Base-by-base conservation (phyloP, 2,888 invertebrate genomes). In the Acronicta leporina region DNA sequence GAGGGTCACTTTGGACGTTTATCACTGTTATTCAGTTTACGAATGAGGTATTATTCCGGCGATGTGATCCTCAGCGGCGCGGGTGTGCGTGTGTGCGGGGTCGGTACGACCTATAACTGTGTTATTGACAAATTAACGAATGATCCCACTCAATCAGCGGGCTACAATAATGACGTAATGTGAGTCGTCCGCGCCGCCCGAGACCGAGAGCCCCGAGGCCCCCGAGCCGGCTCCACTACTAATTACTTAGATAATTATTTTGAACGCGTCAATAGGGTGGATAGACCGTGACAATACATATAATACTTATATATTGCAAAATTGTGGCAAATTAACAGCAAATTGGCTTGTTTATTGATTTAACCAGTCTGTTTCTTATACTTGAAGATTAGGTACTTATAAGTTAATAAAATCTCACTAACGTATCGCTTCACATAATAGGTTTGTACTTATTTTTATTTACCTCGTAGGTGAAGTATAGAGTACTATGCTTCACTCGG, bases 81-180 rank as follows among this genome's bases (percentile, higher is more conserved):
- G 5, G n/a, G 44, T 13, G 25, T 13, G 25, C 16, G 50, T 20
- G 13, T n/a, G 33, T 11, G 25, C 16, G 50, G 27, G 20, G 9
- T 30, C 14, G 42, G n/a, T 27, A 1, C 30, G 33, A 11, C 41
- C n/a, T 53, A 46, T 43, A 14, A 42, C 42, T 56, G 49, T 56
- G 59, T 48, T 51, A 57, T 64, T 58, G 68, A 46, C 60, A 68
- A 20, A 56, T 61, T 49, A 50, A 63, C 33, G 14, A 63, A 68
- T 68, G 57, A 35, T 53, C 48, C 14, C 43, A 42, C 42, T 68
- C 41, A 51, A 53, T 58, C 60, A 68, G 42, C 40, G 16, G 44
- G 11, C 55, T 42, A 38, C 49, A 46, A 49, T 44, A 43, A 51
- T 20, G 20, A 40, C 41, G 44, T 44, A 38, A 38, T 14, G 44